Evolutionary conservation across 2,888 invertebrate genomes (phyloP).

Genomic region (Tryphoninae sp.): DNA sequence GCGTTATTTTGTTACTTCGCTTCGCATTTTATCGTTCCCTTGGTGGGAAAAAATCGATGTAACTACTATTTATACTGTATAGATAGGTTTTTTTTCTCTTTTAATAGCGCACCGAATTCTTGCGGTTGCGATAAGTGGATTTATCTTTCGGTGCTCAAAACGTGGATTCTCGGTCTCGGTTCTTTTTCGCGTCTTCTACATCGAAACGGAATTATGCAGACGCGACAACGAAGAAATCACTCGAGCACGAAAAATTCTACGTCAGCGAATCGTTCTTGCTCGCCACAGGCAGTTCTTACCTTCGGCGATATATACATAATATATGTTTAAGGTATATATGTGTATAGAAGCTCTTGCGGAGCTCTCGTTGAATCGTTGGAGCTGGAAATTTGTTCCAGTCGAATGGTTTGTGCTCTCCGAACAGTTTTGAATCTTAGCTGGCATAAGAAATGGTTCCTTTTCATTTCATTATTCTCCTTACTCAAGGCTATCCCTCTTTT

Average conservation of each 20-base stretch:
- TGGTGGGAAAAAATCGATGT: conserved; percentile 17
- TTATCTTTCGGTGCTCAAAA: conserved; percentile 28
- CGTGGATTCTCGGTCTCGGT: conserved; percentile 8
- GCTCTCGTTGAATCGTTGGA: conserved; percentile 54
- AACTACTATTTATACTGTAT: conserved; percentile 30
- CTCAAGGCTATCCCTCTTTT: conserved; percentile 29
- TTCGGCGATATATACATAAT: conserved; percentile 5
- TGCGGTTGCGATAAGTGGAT: conserved; percentile 48
- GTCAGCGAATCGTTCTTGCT: conserved; percentile 57
- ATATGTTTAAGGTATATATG: conserved; percentile 12
- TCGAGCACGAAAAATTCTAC: conserved; percentile 60
- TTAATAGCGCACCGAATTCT: conserved; percentile 35
- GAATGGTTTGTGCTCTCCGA: conserved; percentile 44
- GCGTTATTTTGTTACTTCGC: neutral
- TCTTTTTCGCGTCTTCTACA: conserved; percentile 14
- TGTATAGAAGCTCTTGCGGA: conserved; percentile 18
- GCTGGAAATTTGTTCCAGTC: conserved; percentile 62
- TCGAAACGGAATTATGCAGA: conserved; percentile 54
- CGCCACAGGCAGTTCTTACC: conserved; percentile 32
- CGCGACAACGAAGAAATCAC: conserved; percentile 51
- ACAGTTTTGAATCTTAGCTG: conserved; percentile 51
- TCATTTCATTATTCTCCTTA: conserved; percentile 45
- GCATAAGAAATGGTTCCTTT: conserved; percentile 53
- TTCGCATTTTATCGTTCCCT: neutral
- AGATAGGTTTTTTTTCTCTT: conserved; percentile 16